Conservation (phyloP, 2,888 invertebrate species). For the Rhodophaea formosa region DNA sequence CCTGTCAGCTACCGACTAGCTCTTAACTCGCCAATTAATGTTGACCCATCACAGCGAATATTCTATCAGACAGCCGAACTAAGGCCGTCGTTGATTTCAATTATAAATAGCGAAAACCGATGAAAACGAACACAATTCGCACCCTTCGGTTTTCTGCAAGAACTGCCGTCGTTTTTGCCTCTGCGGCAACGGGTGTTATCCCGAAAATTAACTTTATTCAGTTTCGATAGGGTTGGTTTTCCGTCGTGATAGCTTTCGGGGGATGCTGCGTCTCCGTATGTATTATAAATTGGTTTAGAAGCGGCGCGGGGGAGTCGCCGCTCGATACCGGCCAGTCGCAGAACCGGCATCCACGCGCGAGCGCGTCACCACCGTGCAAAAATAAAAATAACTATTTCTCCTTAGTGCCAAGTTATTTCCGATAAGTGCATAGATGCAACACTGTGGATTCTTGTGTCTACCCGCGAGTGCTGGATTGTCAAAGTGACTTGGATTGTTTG, state of each 20-base stretch:
- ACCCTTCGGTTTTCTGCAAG: conserved; percentile 72
- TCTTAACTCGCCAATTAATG: conserved; percentile 11
- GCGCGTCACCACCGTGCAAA: conserved; percentile 32
- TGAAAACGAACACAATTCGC: conserved; percentile 71
- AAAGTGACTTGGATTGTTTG: conserved; percentile 34
- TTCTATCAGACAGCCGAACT: conserved; percentile 26
- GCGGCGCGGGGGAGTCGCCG: conserved; percentile 70
- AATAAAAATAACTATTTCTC: conserved; percentile 41
- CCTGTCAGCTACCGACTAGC: neutral
- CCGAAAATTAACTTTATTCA: conserved; percentile 35
- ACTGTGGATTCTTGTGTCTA: neutral
- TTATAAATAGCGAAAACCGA: conserved; percentile 53
- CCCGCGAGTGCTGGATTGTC: conserved; percentile 9
- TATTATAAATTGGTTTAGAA: conserved; percentile 81
- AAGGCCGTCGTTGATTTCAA: conserved; percentile 56
- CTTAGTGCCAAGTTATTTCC: conserved; percentile 1
- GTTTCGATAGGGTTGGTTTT: conserved; percentile 41
- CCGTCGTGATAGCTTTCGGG: conserved; percentile 38
- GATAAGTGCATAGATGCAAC: conserved; percentile 3
- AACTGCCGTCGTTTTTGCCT: conserved; percentile 73
- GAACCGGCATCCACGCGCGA: conserved; percentile 47
- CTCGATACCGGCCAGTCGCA: conserved; percentile 76
- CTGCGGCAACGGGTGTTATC: conserved; percentile 63
- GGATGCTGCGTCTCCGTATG: conserved; percentile 81
- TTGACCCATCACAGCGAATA: conserved; percentile 6